Conservation (phyloP, 2,113 vertebrate species). For the Macquaria australasica region DNA sequence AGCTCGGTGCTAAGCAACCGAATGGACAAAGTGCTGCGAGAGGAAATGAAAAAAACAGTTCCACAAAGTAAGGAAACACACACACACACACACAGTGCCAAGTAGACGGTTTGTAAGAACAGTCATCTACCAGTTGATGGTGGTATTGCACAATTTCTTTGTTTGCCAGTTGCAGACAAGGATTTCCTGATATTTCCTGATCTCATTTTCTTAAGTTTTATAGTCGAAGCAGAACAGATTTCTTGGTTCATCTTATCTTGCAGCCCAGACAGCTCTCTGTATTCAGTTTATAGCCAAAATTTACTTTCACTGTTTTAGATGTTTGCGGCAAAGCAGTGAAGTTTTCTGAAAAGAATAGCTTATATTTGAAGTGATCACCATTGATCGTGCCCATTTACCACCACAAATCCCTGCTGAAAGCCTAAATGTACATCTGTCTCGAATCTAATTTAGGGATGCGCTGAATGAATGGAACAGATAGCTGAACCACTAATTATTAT, state of each 20-base stretch:
- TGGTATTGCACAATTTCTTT: not conserved
- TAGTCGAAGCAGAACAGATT: too few relatives aligned
- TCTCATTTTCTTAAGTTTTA: not conserved
- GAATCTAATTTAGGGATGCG: too few relatives aligned
- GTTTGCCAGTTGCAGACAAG: not conserved
- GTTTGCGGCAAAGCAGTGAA: not conserved
- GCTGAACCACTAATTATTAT: too few relatives aligned
- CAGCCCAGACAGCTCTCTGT: not conserved
- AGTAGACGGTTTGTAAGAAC: not conserved
- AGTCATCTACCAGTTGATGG: slow-evolving; percentile 4
- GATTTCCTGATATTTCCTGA: too few relatives aligned
- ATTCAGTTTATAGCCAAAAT: not conserved
- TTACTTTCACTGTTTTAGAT: not conserved
- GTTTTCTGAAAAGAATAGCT: not conserved
- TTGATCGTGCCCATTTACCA: not conserved
- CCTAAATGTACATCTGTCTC: not conserved
- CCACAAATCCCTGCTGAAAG: not conserved
- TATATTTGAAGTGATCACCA: not conserved
- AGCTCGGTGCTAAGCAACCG: slow-evolving; percentile 88
- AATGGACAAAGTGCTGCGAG: slow-evolving; percentile 93
- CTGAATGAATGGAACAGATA: too few relatives aligned
- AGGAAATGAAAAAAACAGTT: slow-evolving; percentile 96
- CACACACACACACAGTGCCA: not conserved
- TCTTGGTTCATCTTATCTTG: not conserved
- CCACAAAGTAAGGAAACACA: slow-evolving; percentile 89